phyloP scores from a whole-genome alignment of 2,797 vertebrate species.

The Coregonus ussuriensis region DNA sequence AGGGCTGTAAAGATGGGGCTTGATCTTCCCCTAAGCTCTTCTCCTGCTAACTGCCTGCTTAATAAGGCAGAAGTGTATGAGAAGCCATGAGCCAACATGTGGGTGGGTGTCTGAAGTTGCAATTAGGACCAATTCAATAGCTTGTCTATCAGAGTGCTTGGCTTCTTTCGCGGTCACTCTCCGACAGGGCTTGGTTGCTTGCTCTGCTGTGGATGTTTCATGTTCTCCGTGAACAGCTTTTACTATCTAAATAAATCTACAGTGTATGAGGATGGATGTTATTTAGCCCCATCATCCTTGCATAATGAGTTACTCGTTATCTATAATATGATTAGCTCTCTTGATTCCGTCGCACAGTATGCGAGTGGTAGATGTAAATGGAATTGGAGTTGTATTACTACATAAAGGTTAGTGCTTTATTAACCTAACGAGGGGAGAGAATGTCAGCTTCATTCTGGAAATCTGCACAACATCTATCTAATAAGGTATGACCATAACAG shows the following conservation, averaged over 20 bases:
- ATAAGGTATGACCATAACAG: background rate
- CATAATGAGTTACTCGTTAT: background rate
- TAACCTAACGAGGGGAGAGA: background rate
- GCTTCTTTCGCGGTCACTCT: conserved; percentile 47
- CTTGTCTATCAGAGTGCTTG: conserved; percentile 61
- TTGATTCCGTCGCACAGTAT: background rate
- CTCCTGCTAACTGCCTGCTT: conserved; percentile 39
- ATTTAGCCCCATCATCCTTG: conserved; percentile 23
- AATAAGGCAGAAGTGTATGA: conserved; percentile 57
- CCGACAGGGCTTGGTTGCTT: conserved; percentile 27
- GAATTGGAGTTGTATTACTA: background rate
- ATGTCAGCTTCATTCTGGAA: background rate
- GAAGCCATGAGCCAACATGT: conserved; percentile 61
- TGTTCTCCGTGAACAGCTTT: conserved; percentile 28
- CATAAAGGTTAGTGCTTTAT: background rate
- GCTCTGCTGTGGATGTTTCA: conserved; percentile 13
- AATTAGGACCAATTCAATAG: conserved; percentile 65
- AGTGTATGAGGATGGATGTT: conserved; percentile 16
- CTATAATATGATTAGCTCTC: background rate
- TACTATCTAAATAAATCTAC: conserved; percentile 35
- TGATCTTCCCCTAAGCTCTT: conserved; percentile 50
- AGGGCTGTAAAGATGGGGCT: conserved; percentile 41
- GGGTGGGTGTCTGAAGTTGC: conserved; percentile 57
- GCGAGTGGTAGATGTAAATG: background rate
- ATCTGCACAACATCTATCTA: background rate